Base-by-base conservation (phyloP, 1,140 invertebrate species). In the Sinella curviseta region DNA sequence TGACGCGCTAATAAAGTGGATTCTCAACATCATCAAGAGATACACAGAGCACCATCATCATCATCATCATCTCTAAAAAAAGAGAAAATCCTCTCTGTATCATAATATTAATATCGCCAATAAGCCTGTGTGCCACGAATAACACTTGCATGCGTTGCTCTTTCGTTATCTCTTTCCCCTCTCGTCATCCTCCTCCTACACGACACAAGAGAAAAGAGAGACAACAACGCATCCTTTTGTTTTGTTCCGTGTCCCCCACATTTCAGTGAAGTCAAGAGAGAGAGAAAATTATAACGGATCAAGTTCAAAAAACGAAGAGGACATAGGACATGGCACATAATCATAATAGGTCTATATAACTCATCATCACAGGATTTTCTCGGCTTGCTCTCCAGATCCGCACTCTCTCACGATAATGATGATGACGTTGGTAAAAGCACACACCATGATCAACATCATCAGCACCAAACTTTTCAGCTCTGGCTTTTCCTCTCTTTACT, bases 351-450 rank as follows among this genome's bases (percentile, higher is more conserved):
- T 33, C 8, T 70, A 12, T 12, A 12, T 24, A 24, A 70, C 65
- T 70, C 65, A 70, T 70, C 65, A 70, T 65, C 57, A 65, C 14
- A 65, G 57, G 26, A n/a, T 65, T 65, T 65, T 65, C 57, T 26
- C 16, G 57, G 57, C 57, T 65, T 65, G 16, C 26, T 65, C 26
- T 65, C 24, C 57, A 65, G 26, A 33, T 31, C 4, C 12, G 26
- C 65, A 70, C 8, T 8, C 31, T 70, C n/a, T 12, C 8, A 70
- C 31, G 26, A 65, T 70, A 24, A 70, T 70, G 65, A 70, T 70
- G 65, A 70, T 33, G 57, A 26, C 57, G 16, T 65, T 65, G 57
- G 57, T 65, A 65, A 65, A 65, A 65, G 65, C 65, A 2, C 8
- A 3, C 26, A 24, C 24, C 55, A 60, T 60, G 12, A 60, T 60